A percentile compares a stretch with the other conserved stretches of the same genome.
Evolutionary conservation across 2,113 vertebrate species (phyloP).

Genomic region (Mirounga angustirostris): DNA sequence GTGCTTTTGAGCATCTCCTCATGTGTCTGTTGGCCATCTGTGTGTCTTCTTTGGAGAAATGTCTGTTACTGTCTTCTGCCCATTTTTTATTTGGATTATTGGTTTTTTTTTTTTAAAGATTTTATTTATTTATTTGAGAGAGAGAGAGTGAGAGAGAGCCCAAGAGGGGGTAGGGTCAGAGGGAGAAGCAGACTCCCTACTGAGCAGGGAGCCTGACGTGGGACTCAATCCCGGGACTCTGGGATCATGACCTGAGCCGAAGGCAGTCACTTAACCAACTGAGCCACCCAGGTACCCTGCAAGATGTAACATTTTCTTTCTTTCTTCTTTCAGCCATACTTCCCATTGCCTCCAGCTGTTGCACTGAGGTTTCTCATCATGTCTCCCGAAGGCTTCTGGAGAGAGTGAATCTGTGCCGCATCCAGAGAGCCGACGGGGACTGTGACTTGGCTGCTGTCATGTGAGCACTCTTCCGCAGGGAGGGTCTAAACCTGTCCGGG

Average conservation of each 20-base stretch:
- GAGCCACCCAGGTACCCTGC: background rate
- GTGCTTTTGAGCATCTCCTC: background rate
- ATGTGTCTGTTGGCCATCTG: background rate
- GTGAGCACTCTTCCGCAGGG: constrained; percentile 81
- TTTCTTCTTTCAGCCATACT: constrained; percentile 86
- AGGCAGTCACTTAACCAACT: background rate
- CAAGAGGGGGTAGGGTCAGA: background rate
- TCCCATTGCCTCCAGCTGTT: constrained; percentile 86
- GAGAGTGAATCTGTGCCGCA: constrained; percentile 82
- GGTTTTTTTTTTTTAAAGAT: background rate
- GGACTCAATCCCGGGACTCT: background rate
- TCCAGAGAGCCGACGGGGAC: constrained; percentile 84
- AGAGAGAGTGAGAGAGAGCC: background rate
- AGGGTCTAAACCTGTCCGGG: background rate
- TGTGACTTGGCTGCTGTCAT: constrained; percentile 88
- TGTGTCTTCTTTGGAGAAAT: background rate
- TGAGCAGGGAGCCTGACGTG: background rate
- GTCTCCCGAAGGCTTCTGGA: constrained; percentile 84
- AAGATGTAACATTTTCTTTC: background rate
- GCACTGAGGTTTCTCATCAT: constrained; percentile 81
- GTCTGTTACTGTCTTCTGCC: background rate
- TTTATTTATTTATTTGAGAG: background rate
- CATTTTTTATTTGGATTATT: background rate
- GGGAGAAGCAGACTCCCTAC: background rate
- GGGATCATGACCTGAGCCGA: background rate